phyloP scores from a whole-genome alignment of 2,113 vertebrate genomes.

The Ailurus styani region DNA sequence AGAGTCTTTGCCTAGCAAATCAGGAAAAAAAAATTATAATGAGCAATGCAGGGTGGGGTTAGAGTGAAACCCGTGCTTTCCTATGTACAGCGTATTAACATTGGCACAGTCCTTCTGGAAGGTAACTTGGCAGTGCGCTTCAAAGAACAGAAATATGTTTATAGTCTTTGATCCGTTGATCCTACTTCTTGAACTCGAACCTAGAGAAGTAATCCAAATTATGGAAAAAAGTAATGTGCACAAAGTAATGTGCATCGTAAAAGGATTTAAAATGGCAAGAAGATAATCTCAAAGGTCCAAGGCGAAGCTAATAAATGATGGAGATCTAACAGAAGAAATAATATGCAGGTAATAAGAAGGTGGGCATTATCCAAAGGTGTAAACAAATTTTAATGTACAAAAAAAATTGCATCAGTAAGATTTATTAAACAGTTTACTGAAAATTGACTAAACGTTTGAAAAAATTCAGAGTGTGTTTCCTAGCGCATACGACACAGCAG shows the following conservation, averaged over 20 bases:
- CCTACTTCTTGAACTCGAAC: not conserved
- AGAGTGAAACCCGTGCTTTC: not conserved
- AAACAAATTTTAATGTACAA: not conserved
- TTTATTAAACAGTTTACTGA: not conserved
- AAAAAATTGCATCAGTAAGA: not conserved
- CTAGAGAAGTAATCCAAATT: not conserved
- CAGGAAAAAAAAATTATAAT: not conserved
- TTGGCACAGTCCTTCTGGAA: not conserved
- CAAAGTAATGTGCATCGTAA: not conserved
- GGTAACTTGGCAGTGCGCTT: not conserved
- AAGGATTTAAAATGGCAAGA: not conserved
- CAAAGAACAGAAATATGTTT: not conserved
- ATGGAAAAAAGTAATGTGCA: not conserved
- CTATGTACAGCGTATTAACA: not conserved
- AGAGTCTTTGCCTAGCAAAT: slow-evolving; percentile 38
- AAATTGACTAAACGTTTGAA: not conserved
- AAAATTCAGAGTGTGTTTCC: not conserved
- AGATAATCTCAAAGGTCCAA: not conserved
- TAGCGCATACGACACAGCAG: not conserved
- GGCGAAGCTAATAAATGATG: not conserved
- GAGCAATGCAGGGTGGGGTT: not conserved
- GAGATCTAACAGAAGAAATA: not conserved
- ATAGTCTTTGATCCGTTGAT: not conserved
- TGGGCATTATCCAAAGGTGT: not conserved
- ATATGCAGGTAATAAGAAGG: not conserved